Percentiles rank a stretch among this genome's conserved stretches.
Conservation (phyloP, 2,113 vertebrate species). For the Oriolus oriolus region DNA sequence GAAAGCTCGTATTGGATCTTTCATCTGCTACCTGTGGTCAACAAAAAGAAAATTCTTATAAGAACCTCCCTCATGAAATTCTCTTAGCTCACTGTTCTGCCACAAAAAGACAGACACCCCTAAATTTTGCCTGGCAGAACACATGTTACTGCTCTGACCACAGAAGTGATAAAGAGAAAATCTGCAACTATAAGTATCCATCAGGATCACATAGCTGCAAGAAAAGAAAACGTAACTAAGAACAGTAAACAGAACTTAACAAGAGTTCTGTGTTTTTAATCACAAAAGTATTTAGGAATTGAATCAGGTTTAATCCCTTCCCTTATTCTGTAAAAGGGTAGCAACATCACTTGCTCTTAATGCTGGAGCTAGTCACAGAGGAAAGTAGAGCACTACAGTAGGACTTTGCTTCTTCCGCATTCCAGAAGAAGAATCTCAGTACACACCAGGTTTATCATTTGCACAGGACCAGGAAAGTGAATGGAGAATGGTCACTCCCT, state of each 20-base stretch:
- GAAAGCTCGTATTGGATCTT: not conserved
- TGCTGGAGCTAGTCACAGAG: not conserved
- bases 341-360: not conserved
- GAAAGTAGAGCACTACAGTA: not conserved
- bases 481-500: not conserved
- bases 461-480: not conserved
- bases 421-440: not conserved
- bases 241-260: not conserved
- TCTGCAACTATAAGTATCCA: not conserved
- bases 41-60: not conserved
- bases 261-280: not conserved
- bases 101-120: not conserved
- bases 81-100: not conserved
- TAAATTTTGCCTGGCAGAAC: not conserved
- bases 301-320: not conserved
- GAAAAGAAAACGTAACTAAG: not conserved
- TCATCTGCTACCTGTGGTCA: not conserved
- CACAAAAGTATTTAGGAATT: not conserved
- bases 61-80: not conserved
- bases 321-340: not conserved
- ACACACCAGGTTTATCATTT: not conserved
- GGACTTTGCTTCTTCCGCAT: not conserved
- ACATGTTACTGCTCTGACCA: not conserved
- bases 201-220: not conserved
- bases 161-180: not conserved